Percentiles rank a stretch among this genome's conserved stretches.
These are phyloP conservation scores for Acrossocheilus wenchowensis DNA, from an alignment of 2,797 vertebrate species.

Conservation along the genomic window DNA sequence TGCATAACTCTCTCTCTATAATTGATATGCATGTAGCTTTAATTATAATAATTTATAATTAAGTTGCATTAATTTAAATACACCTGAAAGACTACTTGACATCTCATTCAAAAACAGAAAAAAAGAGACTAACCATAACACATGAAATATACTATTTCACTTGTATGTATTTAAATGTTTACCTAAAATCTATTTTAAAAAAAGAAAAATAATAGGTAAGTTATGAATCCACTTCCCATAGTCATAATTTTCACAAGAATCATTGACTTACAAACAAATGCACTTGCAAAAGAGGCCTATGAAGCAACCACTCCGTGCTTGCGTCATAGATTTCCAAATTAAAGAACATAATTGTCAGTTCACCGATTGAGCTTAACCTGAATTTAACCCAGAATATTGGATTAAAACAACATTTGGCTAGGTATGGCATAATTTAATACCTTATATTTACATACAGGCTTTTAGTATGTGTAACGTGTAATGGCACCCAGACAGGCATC, in stretches of 20 bases:
- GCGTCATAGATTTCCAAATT: not conserved
- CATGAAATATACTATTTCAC: too few species aligned
- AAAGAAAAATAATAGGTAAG: not conserved
- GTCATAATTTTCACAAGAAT: not conserved
- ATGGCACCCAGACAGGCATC: not conserved
- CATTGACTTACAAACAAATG: not conserved
- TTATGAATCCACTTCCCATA: not conserved
- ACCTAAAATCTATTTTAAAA: not conserved
- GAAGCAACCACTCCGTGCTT: not conserved
- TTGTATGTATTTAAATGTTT: not conserved
- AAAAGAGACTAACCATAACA: not conserved
- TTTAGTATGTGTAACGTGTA: not conserved
- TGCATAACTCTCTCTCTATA: not conserved
- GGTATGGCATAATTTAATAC: not conserved
- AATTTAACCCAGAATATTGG: constrained; percentile 8
- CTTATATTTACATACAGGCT: not conserved
- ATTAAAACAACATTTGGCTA: not conserved
- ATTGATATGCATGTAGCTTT: not conserved
- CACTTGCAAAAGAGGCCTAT: not conserved
- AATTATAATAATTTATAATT: not conserved
- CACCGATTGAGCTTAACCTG: not conserved
- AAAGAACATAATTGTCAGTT: not conserved
- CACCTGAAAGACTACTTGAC: not conserved
- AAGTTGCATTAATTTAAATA: not conserved
- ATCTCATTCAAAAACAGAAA: not conserved